A percentile compares a stretch with the other conserved stretches of the same genome.
Evolutionary conservation across 1,140 invertebrate genomes (phyloP).

Genomic region (Drosophila santomea): DNA sequence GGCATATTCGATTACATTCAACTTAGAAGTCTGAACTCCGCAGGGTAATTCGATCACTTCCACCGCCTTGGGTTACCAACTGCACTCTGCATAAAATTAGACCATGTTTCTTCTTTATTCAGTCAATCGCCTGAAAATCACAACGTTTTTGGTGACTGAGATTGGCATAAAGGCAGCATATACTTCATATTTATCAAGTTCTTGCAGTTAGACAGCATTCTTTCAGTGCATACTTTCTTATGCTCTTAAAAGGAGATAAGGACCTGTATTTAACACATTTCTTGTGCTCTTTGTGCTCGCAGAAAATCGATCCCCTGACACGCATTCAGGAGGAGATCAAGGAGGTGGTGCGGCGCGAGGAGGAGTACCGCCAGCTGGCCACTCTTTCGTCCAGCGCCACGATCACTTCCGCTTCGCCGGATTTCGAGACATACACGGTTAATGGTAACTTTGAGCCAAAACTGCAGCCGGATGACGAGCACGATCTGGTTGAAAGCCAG

Average conservation of each 20-base stretch:
- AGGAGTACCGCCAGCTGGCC: constrained; percentile 88
- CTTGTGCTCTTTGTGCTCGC: constrained; percentile 20
- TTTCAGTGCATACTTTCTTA: background rate
- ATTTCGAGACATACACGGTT: constrained; percentile 76
- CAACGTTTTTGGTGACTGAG: too few species aligned
- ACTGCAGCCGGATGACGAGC: constrained; percentile 2
- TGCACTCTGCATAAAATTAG: background rate
- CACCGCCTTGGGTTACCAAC: constrained; percentile 21
- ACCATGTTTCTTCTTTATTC: background rate
- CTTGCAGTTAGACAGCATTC: too few species aligned
- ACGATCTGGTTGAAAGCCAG: background rate
- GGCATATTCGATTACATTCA: constrained; percentile 54
- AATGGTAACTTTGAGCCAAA: constrained; percentile 17
- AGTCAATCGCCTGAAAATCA: background rate
- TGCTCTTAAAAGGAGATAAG: too few species aligned
- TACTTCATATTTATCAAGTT: too few species aligned
- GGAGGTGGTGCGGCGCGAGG: constrained; percentile 88
- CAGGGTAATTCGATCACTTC: constrained; percentile 51
- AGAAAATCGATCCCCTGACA: constrained; percentile 87
- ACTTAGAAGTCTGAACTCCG: constrained; percentile 19
- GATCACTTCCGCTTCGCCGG: constrained; percentile 42
- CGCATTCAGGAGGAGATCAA: constrained; percentile 90
- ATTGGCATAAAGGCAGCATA: too few species aligned
- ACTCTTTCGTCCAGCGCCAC: constrained; percentile 78
- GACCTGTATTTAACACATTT: background rate